Base-by-base conservation (phyloP, 2,888 invertebrate species). In the Epistrophella euchroma region DNA sequence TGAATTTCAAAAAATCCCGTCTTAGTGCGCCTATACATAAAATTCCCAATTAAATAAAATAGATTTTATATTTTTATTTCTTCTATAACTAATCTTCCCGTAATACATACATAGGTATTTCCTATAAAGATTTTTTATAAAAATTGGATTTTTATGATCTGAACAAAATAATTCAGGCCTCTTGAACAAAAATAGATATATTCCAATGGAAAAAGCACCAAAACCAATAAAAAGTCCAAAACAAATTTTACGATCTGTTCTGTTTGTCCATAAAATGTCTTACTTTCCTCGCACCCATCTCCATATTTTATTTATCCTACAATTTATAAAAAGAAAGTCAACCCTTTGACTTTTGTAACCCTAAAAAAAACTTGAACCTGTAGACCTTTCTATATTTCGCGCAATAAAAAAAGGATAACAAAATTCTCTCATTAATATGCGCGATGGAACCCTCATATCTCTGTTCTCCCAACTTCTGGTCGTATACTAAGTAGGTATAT, bases 381-480 rank as follows among this genome's bases (percentile, higher is more conserved):
- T 22, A 60, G 60, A 1, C 22, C 5, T 60, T 37, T 60, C 22
- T 22, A 4, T 40, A 5, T 37, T 52, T 52, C 68, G 52, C 52
- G 68, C 52, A 52, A 52, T 52, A 68, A 66, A 32, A 68, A 50
- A 60, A 60, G 50, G 68, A 52, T 52, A 68, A 52, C 52, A 68
- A 68, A 68, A 25, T 68, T 10, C 22, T 28, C 52, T 68, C 52
- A 68, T 68, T 68, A 68, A 32, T 68, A 68, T 68, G 68, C 50
- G 40, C 52, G 11, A 52, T 37, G 37, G 35, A 11, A 37, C 68
- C 47, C 37, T 60, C 60, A 25, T 52, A 52, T 52, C 37, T 37
- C 4, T 52, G 47, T 22, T 68, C 40, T 15, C 10, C 35, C 11
- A 66, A 47, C 28, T 68, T 68, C 52, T n/a, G n/a, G n/a, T n/a